Evolutionary conservation across 1,140 invertebrate species (phyloP).

Genomic region (Drosophila ironensis): DNA sequence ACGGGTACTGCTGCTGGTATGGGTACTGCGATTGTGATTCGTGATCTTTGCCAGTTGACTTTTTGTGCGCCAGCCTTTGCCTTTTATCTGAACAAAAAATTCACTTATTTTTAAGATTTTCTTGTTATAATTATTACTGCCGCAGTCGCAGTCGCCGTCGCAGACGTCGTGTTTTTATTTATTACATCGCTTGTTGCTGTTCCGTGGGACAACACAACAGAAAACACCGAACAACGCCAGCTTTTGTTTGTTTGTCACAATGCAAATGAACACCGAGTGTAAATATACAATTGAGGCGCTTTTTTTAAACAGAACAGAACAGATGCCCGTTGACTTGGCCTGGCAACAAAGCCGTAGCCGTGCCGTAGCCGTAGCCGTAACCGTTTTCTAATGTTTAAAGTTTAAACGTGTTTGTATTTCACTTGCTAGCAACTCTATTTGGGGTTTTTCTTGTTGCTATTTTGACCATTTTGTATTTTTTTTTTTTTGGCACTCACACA

Average conservation of each 20-base stretch:
- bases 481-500: slow-evolving; percentile 48
- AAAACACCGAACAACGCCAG: no score
- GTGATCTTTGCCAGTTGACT: slow-evolving; percentile 71
- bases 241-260: slow-evolving; percentile 33
- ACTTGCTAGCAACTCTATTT: slow-evolving; percentile 54
- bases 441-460: slow-evolving; percentile 9
- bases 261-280: slow-evolving; percentile 33
- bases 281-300: slow-evolving; percentile 35
- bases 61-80: slow-evolving; percentile 23
- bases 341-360: slow-evolving; percentile 38
- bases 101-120: slow-evolving; percentile 45
- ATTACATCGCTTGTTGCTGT: slow-evolving; percentile 13
- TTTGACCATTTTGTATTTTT: slow-evolving; percentile 5
- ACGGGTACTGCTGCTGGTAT: slow-evolving; percentile 62
- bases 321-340: slow-evolving; percentile 13
- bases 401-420: slow-evolving; percentile 29
- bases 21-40: slow-evolving; percentile 53
- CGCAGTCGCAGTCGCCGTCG: not conserved
- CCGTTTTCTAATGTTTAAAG: slow-evolving; percentile 15
- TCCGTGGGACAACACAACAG: slow-evolving; percentile 30
- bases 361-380: no score
- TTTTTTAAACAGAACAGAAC: slow-evolving; percentile 11
- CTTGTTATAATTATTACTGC: slow-evolving; percentile 27
- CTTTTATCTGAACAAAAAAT: slow-evolving; percentile 59
- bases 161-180: slow-evolving; percentile 29